phyloP scores from a whole-genome alignment of 2,888 invertebrate species.

The Yponomeuta sedellus region DNA sequence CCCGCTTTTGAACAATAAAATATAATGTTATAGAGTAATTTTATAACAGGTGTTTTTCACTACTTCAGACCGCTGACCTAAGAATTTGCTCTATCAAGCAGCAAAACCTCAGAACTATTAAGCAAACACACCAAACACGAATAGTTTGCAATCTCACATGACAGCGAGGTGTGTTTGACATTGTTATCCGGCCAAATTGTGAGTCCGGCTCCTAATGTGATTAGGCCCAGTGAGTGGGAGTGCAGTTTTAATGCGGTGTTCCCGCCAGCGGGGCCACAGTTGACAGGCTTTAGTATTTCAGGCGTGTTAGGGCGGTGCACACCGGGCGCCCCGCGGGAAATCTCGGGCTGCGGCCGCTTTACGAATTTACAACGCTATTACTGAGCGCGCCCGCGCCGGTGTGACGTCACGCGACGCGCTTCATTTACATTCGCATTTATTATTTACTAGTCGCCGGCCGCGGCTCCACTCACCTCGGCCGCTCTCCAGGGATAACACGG shows the following conservation, averaged over 20 bases:
- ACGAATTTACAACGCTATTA: conserved; percentile 13
- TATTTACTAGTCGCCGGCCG: not conserved
- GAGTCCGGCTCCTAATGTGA: not conserved
- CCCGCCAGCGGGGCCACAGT: not conserved
- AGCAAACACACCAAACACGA: not conserved
- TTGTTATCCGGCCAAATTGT: not conserved
- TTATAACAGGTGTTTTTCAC: no score
- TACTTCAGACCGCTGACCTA: no score
- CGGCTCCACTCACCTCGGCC: not conserved
- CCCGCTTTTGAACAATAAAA: no score
- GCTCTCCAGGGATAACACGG: not conserved
- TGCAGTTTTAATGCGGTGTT: not conserved
- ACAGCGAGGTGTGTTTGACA: not conserved
- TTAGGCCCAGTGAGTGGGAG: not conserved
- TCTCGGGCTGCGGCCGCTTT: conserved; percentile 3
- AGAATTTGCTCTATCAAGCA: not conserved
- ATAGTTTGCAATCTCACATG: not conserved
- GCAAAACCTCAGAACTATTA: no score
- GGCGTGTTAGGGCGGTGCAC: not conserved
- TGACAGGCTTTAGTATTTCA: not conserved
- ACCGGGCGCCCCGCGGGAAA: conserved; percentile 13
- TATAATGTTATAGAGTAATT: no score
- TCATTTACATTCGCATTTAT: conserved; percentile 7
- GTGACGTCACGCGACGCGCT: conserved; percentile 3
- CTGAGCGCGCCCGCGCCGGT: not conserved